Evolutionary conservation across 2,888 invertebrate species (phyloP).

Genomic region (Tachystola acroxantha): DNA sequence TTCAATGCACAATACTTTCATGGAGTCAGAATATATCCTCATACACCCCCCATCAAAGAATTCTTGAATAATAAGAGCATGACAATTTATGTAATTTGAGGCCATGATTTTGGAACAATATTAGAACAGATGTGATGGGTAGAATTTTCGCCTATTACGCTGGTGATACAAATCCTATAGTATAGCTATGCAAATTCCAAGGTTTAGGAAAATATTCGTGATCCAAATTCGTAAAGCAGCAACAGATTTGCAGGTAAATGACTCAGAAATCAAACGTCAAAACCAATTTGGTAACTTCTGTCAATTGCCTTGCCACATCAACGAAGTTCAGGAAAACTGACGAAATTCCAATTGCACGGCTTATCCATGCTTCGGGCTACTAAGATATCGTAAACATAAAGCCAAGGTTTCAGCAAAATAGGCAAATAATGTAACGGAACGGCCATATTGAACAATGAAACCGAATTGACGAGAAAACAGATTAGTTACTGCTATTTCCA

Average conservation of each 20-base stretch:
- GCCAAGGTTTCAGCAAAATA: slow-evolving; percentile 21
- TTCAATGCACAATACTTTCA: no score
- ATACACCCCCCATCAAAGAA: no score
- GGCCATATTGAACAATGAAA: slow-evolving; percentile 71
- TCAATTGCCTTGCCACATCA: slow-evolving; percentile 69
- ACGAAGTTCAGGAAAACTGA: slow-evolving; percentile 26
- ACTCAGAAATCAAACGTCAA: slow-evolving; percentile 71
- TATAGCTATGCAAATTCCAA: not conserved
- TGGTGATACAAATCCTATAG: not conserved
- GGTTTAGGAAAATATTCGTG: slow-evolving; percentile 7
- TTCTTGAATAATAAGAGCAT: no score
- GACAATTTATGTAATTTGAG: no score
- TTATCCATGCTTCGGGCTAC: not conserved
- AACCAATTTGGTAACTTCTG: slow-evolving; percentile 48
- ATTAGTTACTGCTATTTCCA: slow-evolving; percentile 15
- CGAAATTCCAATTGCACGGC: slow-evolving; percentile 9
- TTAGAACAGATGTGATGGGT: no score
- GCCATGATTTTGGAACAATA: no score
- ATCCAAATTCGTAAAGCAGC: slow-evolving; percentile 23
- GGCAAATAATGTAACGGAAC: slow-evolving; percentile 50
- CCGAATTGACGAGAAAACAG: slow-evolving; percentile 27
- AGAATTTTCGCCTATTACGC: no score
- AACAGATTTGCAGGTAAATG: slow-evolving; percentile 41
- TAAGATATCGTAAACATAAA: slow-evolving; percentile 13
- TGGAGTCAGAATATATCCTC: no score